Base-by-base conservation (phyloP, 2,113 vertebrate genomes). In the Lathamus discolor region DNA sequence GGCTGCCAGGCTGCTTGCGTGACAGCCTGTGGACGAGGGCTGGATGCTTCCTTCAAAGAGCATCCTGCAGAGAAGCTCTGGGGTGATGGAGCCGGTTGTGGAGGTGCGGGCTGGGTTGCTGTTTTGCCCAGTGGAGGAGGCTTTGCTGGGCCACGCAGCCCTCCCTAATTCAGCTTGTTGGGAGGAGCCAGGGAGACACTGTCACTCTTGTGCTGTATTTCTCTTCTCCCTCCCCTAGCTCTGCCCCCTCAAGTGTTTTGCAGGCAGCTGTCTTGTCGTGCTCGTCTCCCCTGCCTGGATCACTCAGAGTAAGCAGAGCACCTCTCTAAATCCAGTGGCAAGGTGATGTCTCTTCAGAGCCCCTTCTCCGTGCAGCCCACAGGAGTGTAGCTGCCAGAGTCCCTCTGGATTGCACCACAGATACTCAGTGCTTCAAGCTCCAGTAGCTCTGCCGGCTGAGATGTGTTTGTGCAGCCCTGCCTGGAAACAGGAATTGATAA, bases 341-440 rank as follows among this genome's bases (percentile, higher is more conserved):
- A 63, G 62, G 57, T 35, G 6, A 10, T 69, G 49, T 57, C 72
- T 83, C 86, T 67, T 67, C 75, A 48, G 75, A 95, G 55, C 54
- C 79, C 80, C 39, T 82, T 85, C 48, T 67, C 69, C 2, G 1
- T 66, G 83, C 79, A 93, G 66, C 75, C 78, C 78, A 44, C 81
- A 67, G 80, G 74, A 96, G 57, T 55, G 68, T 86, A 29, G 78
- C 63, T 92, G 88, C 75, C 69, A 0, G 68, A 55, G 94, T 96
- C 94, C 87, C 94, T 90, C 86, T 94, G 92, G 95, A 89, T 91
- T 96, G 95, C 94, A 97, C 88, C 96, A 91, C 77, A 90, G 92
- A 88, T 54, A 39, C 52, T 82, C 74, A 13, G 78, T 59, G 55
- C 88, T 96, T 93, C 81, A 81, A 63, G 92, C 88, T 96, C 63